phyloP scores from a whole-genome alignment of 2,797 vertebrate species.

The Enteromius mattozi region DNA sequence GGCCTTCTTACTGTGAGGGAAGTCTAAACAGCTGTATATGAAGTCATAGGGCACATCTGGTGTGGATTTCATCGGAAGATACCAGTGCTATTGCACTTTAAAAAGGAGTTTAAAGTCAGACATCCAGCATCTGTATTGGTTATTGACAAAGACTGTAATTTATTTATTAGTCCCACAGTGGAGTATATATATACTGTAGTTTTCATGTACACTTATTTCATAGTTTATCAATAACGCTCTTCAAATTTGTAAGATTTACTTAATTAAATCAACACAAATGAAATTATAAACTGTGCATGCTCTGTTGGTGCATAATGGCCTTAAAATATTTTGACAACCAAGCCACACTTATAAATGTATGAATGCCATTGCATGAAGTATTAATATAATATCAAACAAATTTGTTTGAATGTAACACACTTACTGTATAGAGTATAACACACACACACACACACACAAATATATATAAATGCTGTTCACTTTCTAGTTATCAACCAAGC shows the following conservation, averaged over 20 bases:
- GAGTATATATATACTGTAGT: not conserved
- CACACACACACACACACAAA: too few species aligned
- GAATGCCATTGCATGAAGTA: not conserved
- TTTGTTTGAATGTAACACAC: not conserved
- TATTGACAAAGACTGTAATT: conserved; percentile 2
- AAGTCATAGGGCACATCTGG: conserved; percentile 46
- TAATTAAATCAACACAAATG: not conserved
- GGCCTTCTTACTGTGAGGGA: conserved; percentile 45
- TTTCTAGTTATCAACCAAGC: too few species aligned
- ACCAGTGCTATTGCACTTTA: conserved; percentile 6
- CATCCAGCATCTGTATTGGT: not conserved
- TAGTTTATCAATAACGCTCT: not conserved
- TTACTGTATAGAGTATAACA: too few species aligned
- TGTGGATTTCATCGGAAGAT: conserved; percentile 25
- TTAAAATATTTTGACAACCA: not conserved
- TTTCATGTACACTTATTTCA: not conserved
- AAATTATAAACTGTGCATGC: conserved; percentile 21
- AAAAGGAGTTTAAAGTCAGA: conserved; percentile 10
- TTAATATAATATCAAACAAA: conserved; percentile 2
- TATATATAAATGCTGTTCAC: not conserved
- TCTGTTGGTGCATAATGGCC: conserved; percentile 1
- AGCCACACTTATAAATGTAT: not conserved
- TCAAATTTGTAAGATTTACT: not conserved
- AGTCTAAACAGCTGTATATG: conserved; percentile 44
- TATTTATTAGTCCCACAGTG: not conserved